Conservation (phyloP, 2,113 vertebrate genomes). For the Regulus satrapa region DNA sequence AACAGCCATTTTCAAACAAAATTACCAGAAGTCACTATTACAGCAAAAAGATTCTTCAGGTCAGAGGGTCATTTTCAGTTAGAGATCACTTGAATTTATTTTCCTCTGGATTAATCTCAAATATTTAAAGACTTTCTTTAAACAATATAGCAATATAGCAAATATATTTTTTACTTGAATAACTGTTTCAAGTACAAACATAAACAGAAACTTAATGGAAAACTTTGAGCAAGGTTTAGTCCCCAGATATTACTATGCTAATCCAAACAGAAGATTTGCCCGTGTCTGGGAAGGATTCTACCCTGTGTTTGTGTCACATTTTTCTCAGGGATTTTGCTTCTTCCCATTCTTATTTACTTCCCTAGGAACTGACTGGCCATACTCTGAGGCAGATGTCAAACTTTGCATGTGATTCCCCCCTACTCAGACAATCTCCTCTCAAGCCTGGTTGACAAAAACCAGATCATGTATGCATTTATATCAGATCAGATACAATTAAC, state of each 20-base stretch:
- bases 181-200: background rate
- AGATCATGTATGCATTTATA: background rate
- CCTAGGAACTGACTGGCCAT: background rate
- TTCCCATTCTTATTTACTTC: background rate
- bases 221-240: background rate
- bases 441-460: background rate
- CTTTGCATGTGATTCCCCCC: background rate
- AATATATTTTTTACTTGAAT: background rate
- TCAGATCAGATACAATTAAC: background rate
- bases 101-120: background rate
- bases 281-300: background rate
- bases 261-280: background rate
- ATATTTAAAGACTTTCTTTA: background rate
- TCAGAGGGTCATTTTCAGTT: constrained; percentile 66
- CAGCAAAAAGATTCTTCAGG: background rate
- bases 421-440: background rate
- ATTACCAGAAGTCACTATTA: constrained; percentile 43
- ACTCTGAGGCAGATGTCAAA: background rate
- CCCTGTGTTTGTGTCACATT: background rate
- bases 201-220: background rate
- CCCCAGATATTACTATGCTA: background rate
- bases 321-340: background rate
- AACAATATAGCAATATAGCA: background rate
- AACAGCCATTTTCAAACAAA: constrained; percentile 56
- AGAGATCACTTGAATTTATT: background rate